Conservation (phyloP, 2,113 vertebrate species). For the Trogon surrucura region DNA sequence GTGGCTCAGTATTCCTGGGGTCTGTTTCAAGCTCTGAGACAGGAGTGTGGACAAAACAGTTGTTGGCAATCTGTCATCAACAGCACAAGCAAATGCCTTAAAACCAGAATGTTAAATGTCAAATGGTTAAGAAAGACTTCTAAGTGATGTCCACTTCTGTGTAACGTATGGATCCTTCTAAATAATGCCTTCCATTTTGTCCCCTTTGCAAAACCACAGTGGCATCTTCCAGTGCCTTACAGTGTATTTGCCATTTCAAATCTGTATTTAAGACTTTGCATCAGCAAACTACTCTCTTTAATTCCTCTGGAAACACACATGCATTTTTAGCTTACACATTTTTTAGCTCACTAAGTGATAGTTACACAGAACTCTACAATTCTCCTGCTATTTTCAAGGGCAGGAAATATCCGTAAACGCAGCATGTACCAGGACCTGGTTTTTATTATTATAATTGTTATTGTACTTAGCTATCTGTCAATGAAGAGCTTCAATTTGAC, state of each 20-base stretch:
- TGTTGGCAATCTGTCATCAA: not conserved
- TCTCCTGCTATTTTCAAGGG: conserved; percentile 52
- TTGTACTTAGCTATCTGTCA: conserved; percentile 54
- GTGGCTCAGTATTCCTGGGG: conserved; percentile 7
- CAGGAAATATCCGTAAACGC: not conserved
- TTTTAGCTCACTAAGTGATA: not conserved
- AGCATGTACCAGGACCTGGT: conserved; percentile 10
- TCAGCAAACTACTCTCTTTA: not conserved
- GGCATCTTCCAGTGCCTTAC: not conserved
- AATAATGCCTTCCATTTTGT: not conserved
- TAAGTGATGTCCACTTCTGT: not conserved
- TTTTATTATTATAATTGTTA: conserved; percentile 66
- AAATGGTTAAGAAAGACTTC: not conserved
- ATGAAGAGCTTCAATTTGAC: conserved; percentile 37
- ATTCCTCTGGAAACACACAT: not conserved
- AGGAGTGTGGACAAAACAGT: not conserved
- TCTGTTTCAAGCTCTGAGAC: not conserved
- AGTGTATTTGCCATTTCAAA: not conserved
- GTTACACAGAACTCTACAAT: not conserved
- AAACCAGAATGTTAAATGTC: not conserved
- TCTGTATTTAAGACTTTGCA: not conserved
- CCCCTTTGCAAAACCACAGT: not conserved
- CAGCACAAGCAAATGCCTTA: not conserved
- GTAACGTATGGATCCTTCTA: not conserved
- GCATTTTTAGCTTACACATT: not conserved